phyloP scores from a whole-genome alignment of 2,797 vertebrate species.

The Lemur catta region DNA sequence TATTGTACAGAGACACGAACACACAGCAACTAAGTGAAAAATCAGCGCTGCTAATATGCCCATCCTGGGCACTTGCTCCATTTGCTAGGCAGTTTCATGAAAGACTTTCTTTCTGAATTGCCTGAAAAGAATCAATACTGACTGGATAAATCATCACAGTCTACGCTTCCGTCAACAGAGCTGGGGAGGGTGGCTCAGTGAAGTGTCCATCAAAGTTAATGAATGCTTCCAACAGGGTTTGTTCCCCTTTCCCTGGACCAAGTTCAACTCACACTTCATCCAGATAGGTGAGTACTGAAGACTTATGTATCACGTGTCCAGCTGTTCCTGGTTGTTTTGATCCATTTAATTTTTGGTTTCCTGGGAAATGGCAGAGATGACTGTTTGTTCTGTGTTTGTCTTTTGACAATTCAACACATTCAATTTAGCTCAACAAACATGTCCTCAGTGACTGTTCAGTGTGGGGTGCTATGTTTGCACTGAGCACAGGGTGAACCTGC shows the following conservation, averaged over 20 bases:
- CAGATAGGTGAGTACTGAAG: not conserved
- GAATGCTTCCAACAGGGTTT: not conserved
- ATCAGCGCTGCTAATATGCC: not conserved
- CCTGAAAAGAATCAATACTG: slow-evolving; percentile 54
- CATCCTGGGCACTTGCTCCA: not conserved
- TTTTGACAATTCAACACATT: not conserved
- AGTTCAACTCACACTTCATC: not conserved
- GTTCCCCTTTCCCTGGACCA: not conserved
- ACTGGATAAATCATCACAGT: slow-evolving; percentile 47
- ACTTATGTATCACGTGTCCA: not conserved
- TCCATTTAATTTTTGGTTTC: slow-evolving; percentile 29
- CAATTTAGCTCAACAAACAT: not conserved
- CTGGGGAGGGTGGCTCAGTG: not conserved
- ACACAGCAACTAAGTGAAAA: slow-evolving; percentile 37
- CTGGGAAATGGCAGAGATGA: not conserved
- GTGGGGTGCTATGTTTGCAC: not conserved
- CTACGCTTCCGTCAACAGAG: not conserved
- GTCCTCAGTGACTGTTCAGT: not conserved
- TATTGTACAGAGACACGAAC: not conserved
- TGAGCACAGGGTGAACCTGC: not conserved
- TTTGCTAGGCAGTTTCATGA: slow-evolving; percentile 50
- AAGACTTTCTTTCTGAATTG: slow-evolving; percentile 36
- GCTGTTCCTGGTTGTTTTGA: not conserved
- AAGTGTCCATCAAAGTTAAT: slow-evolving; percentile 26
- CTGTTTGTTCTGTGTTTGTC: not conserved